These are phyloP conservation scores for Acleris cristana DNA, from an alignment of 2,888 invertebrate species.

Conservation along the genomic window DNA sequence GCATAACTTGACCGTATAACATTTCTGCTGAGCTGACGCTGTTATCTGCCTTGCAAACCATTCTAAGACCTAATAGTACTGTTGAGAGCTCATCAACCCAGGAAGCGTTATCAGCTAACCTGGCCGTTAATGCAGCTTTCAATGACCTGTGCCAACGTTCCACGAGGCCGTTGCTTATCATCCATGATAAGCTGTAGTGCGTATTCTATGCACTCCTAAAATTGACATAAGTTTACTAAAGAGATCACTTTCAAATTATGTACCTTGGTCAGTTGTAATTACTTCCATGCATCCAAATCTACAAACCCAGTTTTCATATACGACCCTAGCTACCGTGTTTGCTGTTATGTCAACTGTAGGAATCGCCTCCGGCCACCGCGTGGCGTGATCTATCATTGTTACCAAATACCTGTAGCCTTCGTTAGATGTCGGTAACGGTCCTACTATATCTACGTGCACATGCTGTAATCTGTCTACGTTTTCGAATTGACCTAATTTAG, in stretches of 20 bases:
- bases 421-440: background rate
- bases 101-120: background rate
- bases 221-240: constrained; percentile 17
- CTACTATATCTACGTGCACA: background rate
- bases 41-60: background rate
- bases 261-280: constrained; percentile 30
- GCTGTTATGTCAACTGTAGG: constrained; percentile 3
- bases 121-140: background rate
- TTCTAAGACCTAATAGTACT: background rate
- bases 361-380: constrained; percentile 3
- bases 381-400: constrained; percentile 6
- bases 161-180: background rate
- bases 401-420: constrained; percentile 8
- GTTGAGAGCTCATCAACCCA: background rate
- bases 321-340: constrained; percentile 3
- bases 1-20: background rate
- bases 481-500: no score
- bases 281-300: constrained; percentile 7
- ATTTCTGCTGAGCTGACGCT: background rate
- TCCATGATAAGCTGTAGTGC: constrained; percentile 17
- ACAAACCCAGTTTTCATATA: constrained; percentile 6
- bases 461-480: no score
- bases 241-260: constrained; percentile 30
- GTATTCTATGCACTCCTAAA: constrained; percentile 19
- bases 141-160: background rate